phyloP scores from a whole-genome alignment of 2,888 invertebrate genomes.

The Diploptera punctata region DNA sequence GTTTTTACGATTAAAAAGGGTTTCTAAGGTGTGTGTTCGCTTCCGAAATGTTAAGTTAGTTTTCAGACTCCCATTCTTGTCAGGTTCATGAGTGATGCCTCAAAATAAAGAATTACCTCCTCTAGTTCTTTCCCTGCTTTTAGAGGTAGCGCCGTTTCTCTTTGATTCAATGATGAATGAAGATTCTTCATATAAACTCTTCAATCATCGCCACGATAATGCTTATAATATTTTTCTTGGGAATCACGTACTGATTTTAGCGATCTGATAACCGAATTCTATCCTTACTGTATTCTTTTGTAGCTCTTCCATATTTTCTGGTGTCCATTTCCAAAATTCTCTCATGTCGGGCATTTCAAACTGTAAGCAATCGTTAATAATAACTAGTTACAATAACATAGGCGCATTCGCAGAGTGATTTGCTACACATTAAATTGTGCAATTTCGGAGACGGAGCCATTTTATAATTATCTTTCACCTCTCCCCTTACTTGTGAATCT shows the following conservation, averaged over 20 bases:
- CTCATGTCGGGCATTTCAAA: background rate
- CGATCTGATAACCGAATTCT: background rate
- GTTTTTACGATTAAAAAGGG: constrained; percentile 17
- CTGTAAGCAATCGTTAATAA: background rate
- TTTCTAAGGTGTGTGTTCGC: background rate
- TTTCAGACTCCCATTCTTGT: constrained; percentile 28
- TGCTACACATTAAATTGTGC: background rate
- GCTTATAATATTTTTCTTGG: background rate
- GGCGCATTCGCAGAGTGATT: background rate
- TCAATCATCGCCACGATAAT: background rate
- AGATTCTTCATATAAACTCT: background rate
- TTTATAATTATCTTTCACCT: background rate
- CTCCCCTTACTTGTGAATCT: background rate
- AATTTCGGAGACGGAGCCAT: background rate
- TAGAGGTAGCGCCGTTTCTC: background rate
- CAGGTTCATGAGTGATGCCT: constrained; percentile 28
- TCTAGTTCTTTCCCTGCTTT: constrained; percentile 30
- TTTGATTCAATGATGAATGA: background rate
- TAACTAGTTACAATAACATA: background rate
- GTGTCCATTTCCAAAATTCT: background rate
- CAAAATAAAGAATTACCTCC: constrained; percentile 12
- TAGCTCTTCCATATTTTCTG: background rate
- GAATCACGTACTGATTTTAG: background rate
- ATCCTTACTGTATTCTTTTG: background rate
- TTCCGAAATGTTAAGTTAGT: constrained; percentile 19